Percentiles rank a stretch among this genome's conserved stretches.
phyloP scores from a whole-genome alignment of 1,140 invertebrate genomes.

The Phthorimaea operculella region DNA sequence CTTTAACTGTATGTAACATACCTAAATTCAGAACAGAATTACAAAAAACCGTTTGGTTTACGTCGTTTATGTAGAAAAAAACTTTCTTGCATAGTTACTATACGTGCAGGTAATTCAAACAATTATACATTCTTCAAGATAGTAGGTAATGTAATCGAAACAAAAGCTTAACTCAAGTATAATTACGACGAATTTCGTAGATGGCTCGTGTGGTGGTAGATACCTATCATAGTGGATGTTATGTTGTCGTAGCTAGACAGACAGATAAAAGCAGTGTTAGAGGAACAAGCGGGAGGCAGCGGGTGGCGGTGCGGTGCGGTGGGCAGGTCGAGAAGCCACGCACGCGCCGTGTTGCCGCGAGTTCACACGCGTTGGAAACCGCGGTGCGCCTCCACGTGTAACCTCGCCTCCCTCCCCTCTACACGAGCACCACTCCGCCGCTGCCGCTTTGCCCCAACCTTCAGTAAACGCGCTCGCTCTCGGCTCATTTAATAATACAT shows the following conservation, averaged over 20 bases:
- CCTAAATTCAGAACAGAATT: too few species aligned
- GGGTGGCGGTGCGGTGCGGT: constrained; percentile 17
- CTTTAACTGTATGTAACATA: too few species aligned
- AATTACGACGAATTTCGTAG: too few species aligned
- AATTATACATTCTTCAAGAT: too few species aligned
- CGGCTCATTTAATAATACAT: constrained; percentile 11
- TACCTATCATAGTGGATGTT: constrained; percentile 29
- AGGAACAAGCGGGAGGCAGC: constrained; percentile 13
- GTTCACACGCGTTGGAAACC: constrained; percentile 52
- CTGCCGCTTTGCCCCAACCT: constrained; percentile 33
- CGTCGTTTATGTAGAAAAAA: too few species aligned
- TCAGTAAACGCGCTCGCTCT: constrained; percentile 43
- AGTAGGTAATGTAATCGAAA: too few species aligned
- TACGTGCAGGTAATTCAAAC: too few species aligned
- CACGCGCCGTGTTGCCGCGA: constrained; percentile 50
- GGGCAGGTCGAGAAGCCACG: constrained; percentile 33
- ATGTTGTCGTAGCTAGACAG: constrained; percentile 26
- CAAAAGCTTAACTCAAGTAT: too few species aligned
- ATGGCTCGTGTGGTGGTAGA: not conserved
- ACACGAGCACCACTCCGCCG: constrained; percentile 16
- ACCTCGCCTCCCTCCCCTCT: constrained; percentile 21
- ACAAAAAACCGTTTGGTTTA: too few species aligned
- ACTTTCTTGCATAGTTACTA: too few species aligned
- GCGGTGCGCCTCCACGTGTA: constrained; percentile 53
- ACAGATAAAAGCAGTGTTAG: constrained; percentile 32